Evolutionary conservation across 2,888 invertebrate species (phyloP), one percentile per base, ranked within the genome.

Genomic region (Acanthopleura granulata): DNA sequence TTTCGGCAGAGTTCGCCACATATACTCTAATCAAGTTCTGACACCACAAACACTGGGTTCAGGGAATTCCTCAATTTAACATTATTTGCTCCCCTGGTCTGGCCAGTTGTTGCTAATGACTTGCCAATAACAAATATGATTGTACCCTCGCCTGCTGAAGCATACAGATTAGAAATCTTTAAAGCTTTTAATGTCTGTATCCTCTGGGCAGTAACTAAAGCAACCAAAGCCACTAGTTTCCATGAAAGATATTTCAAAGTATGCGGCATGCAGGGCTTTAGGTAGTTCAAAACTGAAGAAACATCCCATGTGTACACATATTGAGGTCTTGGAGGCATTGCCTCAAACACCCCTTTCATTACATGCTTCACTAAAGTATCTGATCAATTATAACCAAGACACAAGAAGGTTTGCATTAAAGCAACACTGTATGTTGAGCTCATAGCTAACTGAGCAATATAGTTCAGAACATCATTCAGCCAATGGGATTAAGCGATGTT

Each of bases 281-380:
- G 18, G 25, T 70, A 62, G 50, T 49, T 30, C n/a, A 75, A 29
- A 0, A 80, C 76, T 61, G 50, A 51, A 30, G 30, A 25, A 49
- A 78, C 78, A 72, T 78, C 57, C 76, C 74, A 78, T 18, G 62
- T 74, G 49, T 18, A 27, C 29, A 12, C 40, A 66, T 74, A 74
- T 70, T 76, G 74, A 18, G 75, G 72, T n/a, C 62, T 70, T 3
- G 75, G 30, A 15, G 78, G 75, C 30, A 25, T 74, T 15, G 51
- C 9, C 4, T 49, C 62, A 62, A 49, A 75, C 6, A 75, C 15
- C 16, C 80, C 75, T 74, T 77, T 77, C 75, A 79, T 75, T 57
- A 77, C 74, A 61, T 77, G 76, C 50, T 25, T 62, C 50, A 78
- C 62, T 0, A 61, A 18, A 30, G n/a, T 57, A 27, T 30, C 49